Evolutionary conservation across 53 echinoderm and acorn worm species (phyloP).

Genomic region (Holothuria scabra): DNA sequence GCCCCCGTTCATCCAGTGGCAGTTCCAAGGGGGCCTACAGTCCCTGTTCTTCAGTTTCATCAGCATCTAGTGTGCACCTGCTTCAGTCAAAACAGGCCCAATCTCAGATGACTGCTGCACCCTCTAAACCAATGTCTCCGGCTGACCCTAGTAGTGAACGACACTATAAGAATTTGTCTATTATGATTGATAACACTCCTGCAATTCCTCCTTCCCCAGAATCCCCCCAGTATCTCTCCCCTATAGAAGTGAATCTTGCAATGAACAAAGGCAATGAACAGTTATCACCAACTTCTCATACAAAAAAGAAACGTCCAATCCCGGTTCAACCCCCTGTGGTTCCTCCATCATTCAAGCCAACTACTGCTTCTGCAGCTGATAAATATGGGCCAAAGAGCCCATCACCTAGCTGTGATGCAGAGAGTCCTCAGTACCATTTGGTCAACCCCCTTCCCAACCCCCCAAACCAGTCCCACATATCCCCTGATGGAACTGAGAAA

Average conservation of each 20-base stretch:
- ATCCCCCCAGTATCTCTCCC: neutral
- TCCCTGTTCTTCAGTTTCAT: constrained; percentile 22
- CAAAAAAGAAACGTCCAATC: constrained; percentile 15
- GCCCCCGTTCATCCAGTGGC: constrained; percentile 12
- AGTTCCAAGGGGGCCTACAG: neutral
- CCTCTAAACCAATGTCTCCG: constrained; percentile 24
- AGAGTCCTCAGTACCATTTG: constrained; percentile 6
- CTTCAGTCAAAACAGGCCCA: constrained; percentile 23
- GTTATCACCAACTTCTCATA: neutral
- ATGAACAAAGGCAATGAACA: too few relatives aligned
- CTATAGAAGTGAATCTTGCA: neutral
- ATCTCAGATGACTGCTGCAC: constrained; percentile 53
- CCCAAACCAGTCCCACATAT: neutral
- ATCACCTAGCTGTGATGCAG: neutral
- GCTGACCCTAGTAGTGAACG: neutral
- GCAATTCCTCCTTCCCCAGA: neutral
- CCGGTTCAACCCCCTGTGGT: constrained; percentile 43
- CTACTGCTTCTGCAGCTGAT: neutral
- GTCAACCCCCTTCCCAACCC: neutral
- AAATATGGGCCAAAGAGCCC: neutral
- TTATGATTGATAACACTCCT: neutral
- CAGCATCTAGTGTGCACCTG: constrained; percentile 30
- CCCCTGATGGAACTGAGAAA: neutral
- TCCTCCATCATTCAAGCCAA: constrained; percentile 9
- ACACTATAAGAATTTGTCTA: neutral